Conservation (phyloP, 2,888 invertebrate species). For the Orthosia gothica region DNA sequence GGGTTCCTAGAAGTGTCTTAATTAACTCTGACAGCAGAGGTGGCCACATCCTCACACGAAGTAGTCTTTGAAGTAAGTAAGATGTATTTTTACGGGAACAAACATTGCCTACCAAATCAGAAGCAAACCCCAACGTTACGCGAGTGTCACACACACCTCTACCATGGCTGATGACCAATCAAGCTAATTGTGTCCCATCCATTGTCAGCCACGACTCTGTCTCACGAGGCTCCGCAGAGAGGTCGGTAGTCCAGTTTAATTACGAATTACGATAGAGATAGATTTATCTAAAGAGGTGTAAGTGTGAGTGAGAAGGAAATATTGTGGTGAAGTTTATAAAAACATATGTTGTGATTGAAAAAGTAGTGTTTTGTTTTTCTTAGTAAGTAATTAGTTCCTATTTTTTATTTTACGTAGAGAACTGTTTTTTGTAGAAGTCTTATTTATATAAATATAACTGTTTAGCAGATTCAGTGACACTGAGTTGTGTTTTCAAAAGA, state of each 20-base stretch:
- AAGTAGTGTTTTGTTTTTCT: slow-evolving; percentile 1
- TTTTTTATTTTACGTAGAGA: neutral
- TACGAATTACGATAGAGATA: neutral
- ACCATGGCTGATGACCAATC: slow-evolving; percentile 49
- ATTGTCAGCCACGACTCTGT: slow-evolving; percentile 39
- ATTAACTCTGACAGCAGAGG: too few species aligned
- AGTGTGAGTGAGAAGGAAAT: slow-evolving; percentile 5
- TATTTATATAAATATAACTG: too few species aligned
- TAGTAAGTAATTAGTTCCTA: slow-evolving; percentile 8
- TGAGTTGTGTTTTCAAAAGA: too few species aligned
- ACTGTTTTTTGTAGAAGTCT: too few species aligned
- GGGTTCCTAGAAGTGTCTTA: too few species aligned
- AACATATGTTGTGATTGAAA: neutral
- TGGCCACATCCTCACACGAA: too few species aligned
- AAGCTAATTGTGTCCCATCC: slow-evolving; percentile 57
- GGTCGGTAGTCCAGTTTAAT: slow-evolving; percentile 8
- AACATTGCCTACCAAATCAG: neutral
- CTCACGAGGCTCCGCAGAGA: slow-evolving; percentile 21
- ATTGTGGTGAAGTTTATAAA: slow-evolving; percentile 6
- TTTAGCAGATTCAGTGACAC: too few species aligned
- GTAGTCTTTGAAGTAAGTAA: too few species aligned
- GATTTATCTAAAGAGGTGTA: neutral
- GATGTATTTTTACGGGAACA: neutral
- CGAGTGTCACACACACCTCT: slow-evolving; percentile 1
- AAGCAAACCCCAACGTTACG: slow-evolving; percentile 11